Base-by-base conservation (phyloP, 1,140 invertebrate genomes). In the Hylaeus volcanicus region DNA sequence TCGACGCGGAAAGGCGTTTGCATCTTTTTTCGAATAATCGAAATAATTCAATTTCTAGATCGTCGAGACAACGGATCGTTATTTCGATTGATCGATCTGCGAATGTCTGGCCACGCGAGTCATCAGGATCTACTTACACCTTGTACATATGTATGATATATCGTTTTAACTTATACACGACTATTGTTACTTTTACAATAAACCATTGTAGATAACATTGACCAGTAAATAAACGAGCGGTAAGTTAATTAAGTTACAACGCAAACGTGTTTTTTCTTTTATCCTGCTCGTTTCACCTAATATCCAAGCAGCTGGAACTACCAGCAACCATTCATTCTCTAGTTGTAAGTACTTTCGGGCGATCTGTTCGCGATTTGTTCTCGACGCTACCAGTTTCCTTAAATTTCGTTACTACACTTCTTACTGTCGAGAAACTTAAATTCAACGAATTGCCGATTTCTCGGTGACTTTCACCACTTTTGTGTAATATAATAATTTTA, bases 121-220 rank as follows among this genome's bases (percentile, higher is more conserved):
- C 45, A 68, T 53, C 51, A 56, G 41, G 39, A 68, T 45, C 53
- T 51, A 66, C 39, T 75, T 51, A 63, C 80, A 41, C 81, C 82
- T 65, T 92, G 90, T 92, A 92, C 80, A 92, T 92, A 92, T 92
- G 91, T 92, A 91, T 87, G 69, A 89, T 90, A 91, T 86, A 88
- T 90, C 85, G 87, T 90, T 90, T 90, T 92, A 91, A 92, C 86
- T 92, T 91, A 91, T 90, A 90, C 86, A 88, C 84, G 74, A 81
- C 82, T 90, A 91, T 91, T 92, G 90, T 92, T 92, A 92, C 89
- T 93, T 92, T 91, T 93, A 91, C 86, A 88, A 89, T 86, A 88
- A 91, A 92, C 88, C 79, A 87, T 89, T 92, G 91, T 92, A 92
- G 88, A 91, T 92, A 92, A 89, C 80, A 89, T 78, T 88, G 86